Percentiles rank a stretch among this genome's conserved stretches.
These are phyloP conservation scores for Saturnia pavonia DNA, from an alignment of 2,888 invertebrate species.

Conservation along the genomic window DNA sequence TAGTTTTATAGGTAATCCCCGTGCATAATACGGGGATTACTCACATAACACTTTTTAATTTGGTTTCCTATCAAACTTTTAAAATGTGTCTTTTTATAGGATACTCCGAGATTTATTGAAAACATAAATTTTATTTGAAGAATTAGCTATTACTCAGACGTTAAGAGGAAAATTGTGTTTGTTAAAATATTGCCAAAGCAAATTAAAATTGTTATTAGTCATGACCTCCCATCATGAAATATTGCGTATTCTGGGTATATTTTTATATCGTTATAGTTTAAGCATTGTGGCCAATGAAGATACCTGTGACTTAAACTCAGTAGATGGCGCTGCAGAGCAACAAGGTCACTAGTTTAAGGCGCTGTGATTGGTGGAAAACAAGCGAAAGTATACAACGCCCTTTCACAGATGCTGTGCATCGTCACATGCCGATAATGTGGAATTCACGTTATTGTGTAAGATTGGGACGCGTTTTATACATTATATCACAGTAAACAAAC, in stretches of 20 bases:
- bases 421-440: too few relatives aligned
- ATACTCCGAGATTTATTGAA: conserved; percentile 37
- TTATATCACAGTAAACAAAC: too few relatives aligned
- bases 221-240: not conserved
- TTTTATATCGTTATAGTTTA: too few relatives aligned
- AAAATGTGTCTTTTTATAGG: conserved; percentile 38
- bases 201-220: not conserved
- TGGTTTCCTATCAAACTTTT: conserved; percentile 43
- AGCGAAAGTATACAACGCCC: too few relatives aligned
- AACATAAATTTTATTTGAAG: conserved; percentile 35
- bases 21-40: conserved; percentile 26
- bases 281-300: too few relatives aligned
- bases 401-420: too few relatives aligned
- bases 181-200: conserved; percentile 1
- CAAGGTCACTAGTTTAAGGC: too few relatives aligned
- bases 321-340: too few relatives aligned
- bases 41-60: conserved; percentile 37
- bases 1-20: conserved; percentile 36
- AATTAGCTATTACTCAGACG: conserved; percentile 21
- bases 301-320: too few relatives aligned
- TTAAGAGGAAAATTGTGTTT: conserved; percentile 1
- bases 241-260: not conserved
- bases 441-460: too few relatives aligned
- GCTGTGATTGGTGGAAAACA: too few relatives aligned
- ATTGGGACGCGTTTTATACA: too few relatives aligned